These are phyloP conservation scores for Rotaria macrura DNA, from an alignment of 2,888 invertebrate species.

Conservation along the genomic window DNA sequence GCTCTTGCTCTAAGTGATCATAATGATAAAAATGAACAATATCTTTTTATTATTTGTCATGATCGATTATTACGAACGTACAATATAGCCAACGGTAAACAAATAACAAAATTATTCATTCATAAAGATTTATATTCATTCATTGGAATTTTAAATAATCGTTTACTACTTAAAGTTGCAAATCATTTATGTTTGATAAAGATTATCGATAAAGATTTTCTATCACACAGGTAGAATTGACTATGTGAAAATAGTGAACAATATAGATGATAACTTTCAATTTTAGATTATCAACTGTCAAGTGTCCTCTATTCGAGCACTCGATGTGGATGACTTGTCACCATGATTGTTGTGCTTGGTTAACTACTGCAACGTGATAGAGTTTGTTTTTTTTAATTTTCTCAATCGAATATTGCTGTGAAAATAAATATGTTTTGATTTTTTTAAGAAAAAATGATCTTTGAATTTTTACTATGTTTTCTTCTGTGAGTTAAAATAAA, in stretches of 20 bases:
- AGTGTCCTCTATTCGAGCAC: background rate
- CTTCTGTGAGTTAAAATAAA: no score
- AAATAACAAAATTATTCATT: background rate
- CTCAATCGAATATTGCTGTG: no score
- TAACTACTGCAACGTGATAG: background rate
- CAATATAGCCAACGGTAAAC: background rate
- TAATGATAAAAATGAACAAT: background rate
- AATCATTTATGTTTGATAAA: background rate
- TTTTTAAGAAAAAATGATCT: no score
- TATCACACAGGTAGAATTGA: background rate
- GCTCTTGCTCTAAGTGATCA: background rate
- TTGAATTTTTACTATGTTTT: no score
- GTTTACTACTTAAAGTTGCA: background rate
- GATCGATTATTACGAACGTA: background rate
- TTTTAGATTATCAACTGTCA: background rate
- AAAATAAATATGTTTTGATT: no score
- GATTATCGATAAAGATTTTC: background rate
- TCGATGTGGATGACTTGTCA: background rate
- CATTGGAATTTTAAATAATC: background rate
- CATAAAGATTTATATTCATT: background rate
- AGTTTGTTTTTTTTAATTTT: no score
- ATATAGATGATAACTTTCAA: no score
- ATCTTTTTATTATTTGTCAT: background rate
- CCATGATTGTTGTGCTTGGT: background rate
- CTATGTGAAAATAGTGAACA: no score